Evolutionary conservation across 2,888 invertebrate species (phyloP), one percentile per base, ranked within the genome.

Genomic region (Erebia aethiops): DNA sequence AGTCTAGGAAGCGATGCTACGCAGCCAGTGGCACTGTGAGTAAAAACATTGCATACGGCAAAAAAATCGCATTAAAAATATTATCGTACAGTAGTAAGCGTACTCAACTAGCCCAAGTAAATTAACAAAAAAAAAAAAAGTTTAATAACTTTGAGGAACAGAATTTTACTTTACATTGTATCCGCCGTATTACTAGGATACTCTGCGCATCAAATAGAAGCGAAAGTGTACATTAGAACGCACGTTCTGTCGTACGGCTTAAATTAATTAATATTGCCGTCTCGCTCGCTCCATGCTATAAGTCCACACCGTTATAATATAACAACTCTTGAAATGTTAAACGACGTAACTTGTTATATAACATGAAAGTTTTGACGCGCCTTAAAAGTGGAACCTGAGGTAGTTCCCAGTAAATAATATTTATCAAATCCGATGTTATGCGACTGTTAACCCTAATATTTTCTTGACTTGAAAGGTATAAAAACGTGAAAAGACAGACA

Each of bases 81-180:
- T 41, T 43, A 88, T 85, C 82, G 85, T 90, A 91, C 90, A 88
- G 79, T 90, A 90, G 89, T 91, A 91, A 91, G 91, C 91, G 92
- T 91, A 90, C 90, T 87, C 84, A 86, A 84, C 87, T 89, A 89
- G 86, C 86, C 89, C 82, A 82, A 85, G 81, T 88, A 85, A 83
- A 88, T 5, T 41, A 86, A 87, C 52, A 57, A 84, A 86, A 81
- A 83, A 85, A 81, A 84, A 87, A 82, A 82, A 79, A 83, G 82
- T 80, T 79, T 82, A 81, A 82, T 79, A 81, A 82, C 76, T 80
- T 80, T 67, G 83, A 89, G 88, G 90, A 89, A 90, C 89, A 86
- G 84, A 85, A 81, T 84, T 81, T 46, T 61, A 61, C 61, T 61
- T 84, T 84, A 85, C 83, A 81, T 81, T 75, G 74, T 77, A 75